phyloP scores from a whole-genome alignment of 2,113 vertebrate genomes.

The Mobula hypostoma region DNA sequence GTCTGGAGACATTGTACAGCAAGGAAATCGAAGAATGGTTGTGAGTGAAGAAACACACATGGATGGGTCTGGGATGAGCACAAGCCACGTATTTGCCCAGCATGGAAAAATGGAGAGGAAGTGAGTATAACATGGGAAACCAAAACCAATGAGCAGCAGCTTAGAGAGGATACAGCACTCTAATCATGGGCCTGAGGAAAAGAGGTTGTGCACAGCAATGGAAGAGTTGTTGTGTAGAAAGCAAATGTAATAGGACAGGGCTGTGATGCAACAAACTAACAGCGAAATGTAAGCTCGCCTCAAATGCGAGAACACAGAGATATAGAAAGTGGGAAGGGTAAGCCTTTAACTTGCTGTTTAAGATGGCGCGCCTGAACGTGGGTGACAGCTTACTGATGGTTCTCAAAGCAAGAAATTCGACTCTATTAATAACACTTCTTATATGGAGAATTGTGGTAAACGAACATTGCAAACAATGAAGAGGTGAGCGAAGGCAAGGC shows the following conservation, averaged over 20 bases:
- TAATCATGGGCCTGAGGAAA: not conserved
- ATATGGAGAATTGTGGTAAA: too few species aligned
- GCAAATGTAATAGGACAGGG: not conserved
- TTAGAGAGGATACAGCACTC: too few species aligned
- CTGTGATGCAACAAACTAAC: not conserved
- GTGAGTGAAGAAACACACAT: not conserved
- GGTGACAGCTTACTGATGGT: too few species aligned
- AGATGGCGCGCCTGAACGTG: too few species aligned
- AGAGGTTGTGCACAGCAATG: too few species aligned
- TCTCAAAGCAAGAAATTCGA: too few species aligned
- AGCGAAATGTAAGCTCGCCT: not conserved
- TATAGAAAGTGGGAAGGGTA: too few species aligned
- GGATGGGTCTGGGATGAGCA: too few species aligned
- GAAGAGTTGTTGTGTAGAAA: not conserved
- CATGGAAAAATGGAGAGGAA: not conserved
- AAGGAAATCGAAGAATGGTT: not conserved
- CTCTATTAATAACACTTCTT: too few species aligned
- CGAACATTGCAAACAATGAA: too few species aligned
- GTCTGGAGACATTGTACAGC: not conserved
- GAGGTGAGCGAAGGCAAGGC: too few species aligned
- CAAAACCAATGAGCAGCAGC: not conserved
- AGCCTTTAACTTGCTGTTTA: too few species aligned
- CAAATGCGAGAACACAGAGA: not conserved
- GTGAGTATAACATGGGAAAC: not conserved
- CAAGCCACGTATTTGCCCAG: not conserved